A percentile compares a stretch with the other conserved stretches of the same genome.
Evolutionary conservation across 2,888 invertebrate genomes (phyloP).

Genomic region (Dysmachus trigonus): DNA sequence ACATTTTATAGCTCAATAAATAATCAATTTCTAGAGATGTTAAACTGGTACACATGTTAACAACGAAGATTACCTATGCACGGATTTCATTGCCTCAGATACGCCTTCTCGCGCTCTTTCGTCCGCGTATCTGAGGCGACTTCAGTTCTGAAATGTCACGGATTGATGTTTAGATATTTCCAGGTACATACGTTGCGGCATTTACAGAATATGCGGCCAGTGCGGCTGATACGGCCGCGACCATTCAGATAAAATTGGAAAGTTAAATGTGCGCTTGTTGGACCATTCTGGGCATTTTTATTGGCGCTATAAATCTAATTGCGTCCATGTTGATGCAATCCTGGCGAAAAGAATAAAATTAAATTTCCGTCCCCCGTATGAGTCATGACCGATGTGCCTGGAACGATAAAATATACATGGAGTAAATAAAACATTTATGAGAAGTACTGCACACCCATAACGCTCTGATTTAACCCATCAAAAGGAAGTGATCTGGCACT

Average conservation of each 20-base stretch:
- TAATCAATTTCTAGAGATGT: constrained; percentile 37
- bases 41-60: constrained; percentile 41
- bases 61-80: constrained; percentile 38
- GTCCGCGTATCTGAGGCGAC: neutral
- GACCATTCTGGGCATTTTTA: constrained; percentile 10
- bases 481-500: neutral
- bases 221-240: neutral
- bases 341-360: neutral
- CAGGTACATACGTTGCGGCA: neutral
- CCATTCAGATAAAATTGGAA: constrained; percentile 10
- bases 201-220: neutral
- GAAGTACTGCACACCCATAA: neutral
- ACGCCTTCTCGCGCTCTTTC: neutral
- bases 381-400: neutral
- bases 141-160: constrained; percentile 26
- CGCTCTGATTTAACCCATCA: neutral
- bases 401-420: neutral
- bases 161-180: constrained; percentile 25
- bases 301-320: constrained; percentile 29
- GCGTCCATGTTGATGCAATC: neutral
- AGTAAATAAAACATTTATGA: neutral
- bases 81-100: constrained; percentile 33
- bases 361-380: neutral
- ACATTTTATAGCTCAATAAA: constrained; percentile 36
- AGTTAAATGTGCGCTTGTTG: constrained; percentile 11